These are phyloP conservation scores for Catharus bicknelli DNA, from an alignment of 2,113 vertebrate genomes.

Conservation along the genomic window DNA sequence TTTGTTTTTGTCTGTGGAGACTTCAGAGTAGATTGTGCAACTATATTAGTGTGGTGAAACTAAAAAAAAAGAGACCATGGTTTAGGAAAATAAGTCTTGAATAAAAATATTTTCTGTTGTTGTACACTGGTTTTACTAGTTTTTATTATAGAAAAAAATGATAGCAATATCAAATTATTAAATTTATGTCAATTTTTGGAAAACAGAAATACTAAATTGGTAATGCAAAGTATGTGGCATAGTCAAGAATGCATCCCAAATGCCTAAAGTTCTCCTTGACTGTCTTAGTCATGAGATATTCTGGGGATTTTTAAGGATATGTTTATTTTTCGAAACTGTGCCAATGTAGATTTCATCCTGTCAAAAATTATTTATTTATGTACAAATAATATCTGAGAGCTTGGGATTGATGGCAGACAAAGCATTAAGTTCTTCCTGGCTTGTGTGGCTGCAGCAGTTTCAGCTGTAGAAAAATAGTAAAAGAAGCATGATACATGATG, in stretches of 20 bases:
- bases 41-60: not conserved
- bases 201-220: not conserved
- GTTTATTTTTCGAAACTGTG: not conserved
- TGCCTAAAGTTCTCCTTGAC: not conserved
- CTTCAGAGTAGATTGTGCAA: not conserved
- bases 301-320: not conserved
- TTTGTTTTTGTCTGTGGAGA: not conserved
- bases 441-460: not conserved
- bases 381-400: not conserved
- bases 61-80: not conserved
- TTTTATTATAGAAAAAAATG: not conserved
- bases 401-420: not conserved
- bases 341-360: not conserved
- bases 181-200: not conserved
- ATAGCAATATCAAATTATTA: not conserved
- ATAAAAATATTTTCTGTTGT: not conserved
- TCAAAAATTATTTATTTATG: not conserved
- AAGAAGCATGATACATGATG: not conserved
- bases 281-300: not conserved
- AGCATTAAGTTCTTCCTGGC: not conserved
- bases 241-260: not conserved
- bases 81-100: not conserved
- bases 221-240: not conserved
- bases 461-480: not conserved
- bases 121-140: not conserved